These are phyloP conservation scores for Xenopus tropicalis DNA, from an alignment of 2,113 vertebrate species.

Conservation along the genomic window DNA sequence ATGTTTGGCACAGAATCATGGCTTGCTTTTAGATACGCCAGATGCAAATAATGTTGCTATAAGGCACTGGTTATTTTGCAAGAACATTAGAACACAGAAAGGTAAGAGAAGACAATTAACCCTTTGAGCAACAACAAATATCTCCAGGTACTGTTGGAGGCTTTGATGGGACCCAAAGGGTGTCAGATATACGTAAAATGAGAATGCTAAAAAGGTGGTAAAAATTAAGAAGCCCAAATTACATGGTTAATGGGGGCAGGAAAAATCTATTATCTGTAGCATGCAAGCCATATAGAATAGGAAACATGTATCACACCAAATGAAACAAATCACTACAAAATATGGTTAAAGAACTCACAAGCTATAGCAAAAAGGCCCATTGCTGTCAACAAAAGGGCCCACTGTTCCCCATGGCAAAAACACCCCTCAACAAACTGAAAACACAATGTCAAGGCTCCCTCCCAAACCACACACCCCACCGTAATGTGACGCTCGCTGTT, in stretches of 20 bases:
- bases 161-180: not conserved
- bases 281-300: constrained; percentile 77
- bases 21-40: no score
- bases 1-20: no score
- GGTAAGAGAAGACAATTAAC: no score
- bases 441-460: constrained; percentile 72
- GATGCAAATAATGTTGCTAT: no score
- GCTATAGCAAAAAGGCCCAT: constrained; percentile 68
- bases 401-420: constrained; percentile 83
- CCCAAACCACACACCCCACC: constrained; percentile 51
- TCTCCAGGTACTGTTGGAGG: not conserved
- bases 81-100: no score
- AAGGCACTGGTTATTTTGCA: no score
- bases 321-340: constrained; percentile 84
- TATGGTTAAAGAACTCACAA: constrained; percentile 75
- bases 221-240: constrained; percentile 63
- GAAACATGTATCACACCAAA: constrained; percentile 74
- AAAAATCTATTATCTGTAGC: constrained; percentile 62
- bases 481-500: constrained; percentile 78
- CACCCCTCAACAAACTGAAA: constrained; percentile 68
- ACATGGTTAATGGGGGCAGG: constrained; percentile 68
- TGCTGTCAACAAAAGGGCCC: constrained; percentile 57
- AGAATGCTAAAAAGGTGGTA: constrained; percentile 10
- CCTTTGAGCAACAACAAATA: not conserved
- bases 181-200: not conserved